Base-by-base conservation (phyloP, 1,140 invertebrate species). In the Homalodisca vitripennis region DNA sequence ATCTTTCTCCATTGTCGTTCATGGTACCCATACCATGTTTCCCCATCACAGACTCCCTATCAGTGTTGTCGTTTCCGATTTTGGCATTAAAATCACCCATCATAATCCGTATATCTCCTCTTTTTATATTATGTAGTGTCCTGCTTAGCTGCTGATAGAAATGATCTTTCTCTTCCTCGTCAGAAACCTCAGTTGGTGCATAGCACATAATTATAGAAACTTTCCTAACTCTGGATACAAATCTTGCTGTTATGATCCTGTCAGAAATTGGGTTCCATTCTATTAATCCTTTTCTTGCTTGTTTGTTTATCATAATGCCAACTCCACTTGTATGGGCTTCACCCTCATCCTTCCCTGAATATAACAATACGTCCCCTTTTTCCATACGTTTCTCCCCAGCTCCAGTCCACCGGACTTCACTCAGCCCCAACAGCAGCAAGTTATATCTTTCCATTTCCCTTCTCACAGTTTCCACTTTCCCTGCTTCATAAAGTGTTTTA, bases 21-120 rank as follows among this genome's bases (percentile, higher is more conserved):
- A 12, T 66, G 17, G 6, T 12, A 13, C 69, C 69, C 2, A 67
- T 17, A 17, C 64, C 48, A 67, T 70, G 64, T n/a, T 32, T 55
- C n/a, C 64, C 66, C 69, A 68, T 60, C n/a, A 68, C 31, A 30
- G 29, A 14, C 29, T 57, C 67, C 27, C 29, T 14, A 1, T 53
- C 67, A 30, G 27, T n/a, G 26, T 68, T 68, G 12, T 34, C 51
- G 14, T 30, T 31, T 3, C 67, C 67, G 10, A 60, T 53, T 32
- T 68, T 68, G 10, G 67, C 51, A 68, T 70, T 66, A 12, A 70
- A 41, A 29, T 70, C 69, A 10, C 69, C 69, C 51, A 66, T 57
- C 14, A 70, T n/a, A 26, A 70, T 67, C 17, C 53, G n/a, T 12
- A 70, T 70, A 41, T 70, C 69, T 68, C 46, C 48, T 32, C 55